Evolutionary conservation across 2,888 invertebrate species (phyloP).

Genomic region (Diloba caeruleocephala): DNA sequence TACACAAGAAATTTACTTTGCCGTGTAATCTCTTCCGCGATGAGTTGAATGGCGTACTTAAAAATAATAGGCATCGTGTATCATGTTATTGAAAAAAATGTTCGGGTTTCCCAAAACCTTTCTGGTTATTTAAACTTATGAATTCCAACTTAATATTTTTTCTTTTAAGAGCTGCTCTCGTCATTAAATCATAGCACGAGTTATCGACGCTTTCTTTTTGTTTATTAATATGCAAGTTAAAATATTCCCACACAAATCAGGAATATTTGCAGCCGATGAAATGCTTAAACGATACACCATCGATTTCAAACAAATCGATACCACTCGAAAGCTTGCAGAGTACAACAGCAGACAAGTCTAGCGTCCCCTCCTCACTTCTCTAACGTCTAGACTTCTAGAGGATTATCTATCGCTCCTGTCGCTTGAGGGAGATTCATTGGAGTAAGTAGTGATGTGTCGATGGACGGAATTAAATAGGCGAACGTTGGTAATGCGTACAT

Average conservation of each 20-base stretch:
- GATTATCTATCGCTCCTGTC: slow-evolving; percentile 15
- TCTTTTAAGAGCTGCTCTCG: too few species aligned
- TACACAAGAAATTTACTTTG: slow-evolving; percentile 1
- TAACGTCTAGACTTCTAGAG: slow-evolving; percentile 29
- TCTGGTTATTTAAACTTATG: background rate
- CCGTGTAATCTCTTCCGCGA: slow-evolving; percentile 3
- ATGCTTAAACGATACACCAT: background rate
- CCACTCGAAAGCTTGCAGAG: background rate
- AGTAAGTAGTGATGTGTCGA: background rate
- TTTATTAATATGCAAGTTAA: too few species aligned
- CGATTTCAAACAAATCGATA: slow-evolving; percentile 8
- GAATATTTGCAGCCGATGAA: too few species aligned
- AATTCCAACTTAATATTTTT: too few species aligned
- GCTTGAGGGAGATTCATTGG: background rate
- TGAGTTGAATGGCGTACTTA: too few species aligned
- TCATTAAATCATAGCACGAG: too few species aligned
- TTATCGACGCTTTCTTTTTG: too few species aligned
- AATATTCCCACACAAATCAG: too few species aligned
- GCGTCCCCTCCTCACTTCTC: slow-evolving; percentile 11
- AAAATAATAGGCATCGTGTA: background rate
- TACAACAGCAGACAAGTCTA: slow-evolving; percentile 24
- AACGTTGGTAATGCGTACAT: slow-evolving; percentile 10
- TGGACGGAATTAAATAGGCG: too few species aligned
- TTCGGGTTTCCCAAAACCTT: slow-evolving; percentile 5
- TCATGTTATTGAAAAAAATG: slow-evolving; percentile 3